Evolutionary conservation across 2,888 invertebrate species (phyloP), one percentile per base, ranked within the genome.

Genomic region (Hyposoter didymator): DNA sequence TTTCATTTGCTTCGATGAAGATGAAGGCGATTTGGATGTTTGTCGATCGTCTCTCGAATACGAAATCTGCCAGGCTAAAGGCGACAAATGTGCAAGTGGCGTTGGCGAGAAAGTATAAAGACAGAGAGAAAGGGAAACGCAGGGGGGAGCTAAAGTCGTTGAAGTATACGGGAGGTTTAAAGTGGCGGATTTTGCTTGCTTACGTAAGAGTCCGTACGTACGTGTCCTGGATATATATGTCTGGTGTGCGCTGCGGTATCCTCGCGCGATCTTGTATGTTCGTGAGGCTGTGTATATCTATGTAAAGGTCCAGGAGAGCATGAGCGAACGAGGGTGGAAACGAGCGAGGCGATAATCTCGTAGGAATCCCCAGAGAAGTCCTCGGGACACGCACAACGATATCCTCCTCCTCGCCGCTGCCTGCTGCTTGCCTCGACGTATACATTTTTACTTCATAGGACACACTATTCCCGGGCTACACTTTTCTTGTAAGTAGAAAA

Each of bases 261-360:
- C 78, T 67, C 67, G 55, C 52, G 52, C 49, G 62, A 82, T 74
- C 72, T 43, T 10, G 45, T 28, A 55, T n/a, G 12, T 32, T 55
- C 4, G 35, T 17, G 19, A 14, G 39, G 39, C 19, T 22, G 22
- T 14, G 0, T 43, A 22, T 66, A 84, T 72, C 22, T n/a, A 59
- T 47, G 59, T 69, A 76, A 49, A 86, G 74, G 76, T 80, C 70
- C 67, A 55, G 55, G 73, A 67, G 73, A 69, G 75, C 70, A 67
- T 78, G 78, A 79, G 78, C 82, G 83, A 86, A 87, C 81, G 82
- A 82, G 82, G 84, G 84, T 79, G 81, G 86, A 86, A 83, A 88
- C 87, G 82, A 85, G 87, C 84, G 83, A 86, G 87, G 84, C 87
- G 88, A 89, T 89, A 89, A 89, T 89, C 90, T 87, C 80, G 76